Conservation (phyloP, 2,113 vertebrate species). For the Lanius collurio region DNA sequence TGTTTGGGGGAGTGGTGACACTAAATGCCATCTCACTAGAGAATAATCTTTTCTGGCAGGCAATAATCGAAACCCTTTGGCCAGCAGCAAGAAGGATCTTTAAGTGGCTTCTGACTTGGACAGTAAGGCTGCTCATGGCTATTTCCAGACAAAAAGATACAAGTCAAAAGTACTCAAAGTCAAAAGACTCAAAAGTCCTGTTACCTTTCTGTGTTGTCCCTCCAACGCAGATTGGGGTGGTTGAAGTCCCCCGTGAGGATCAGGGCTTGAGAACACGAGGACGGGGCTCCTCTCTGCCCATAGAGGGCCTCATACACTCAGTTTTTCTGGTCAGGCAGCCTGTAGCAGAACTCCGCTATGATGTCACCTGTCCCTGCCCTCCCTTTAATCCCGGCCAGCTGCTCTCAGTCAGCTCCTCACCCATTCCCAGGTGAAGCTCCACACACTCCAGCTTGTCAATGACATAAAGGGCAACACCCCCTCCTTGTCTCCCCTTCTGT, state of each 20-base stretch:
- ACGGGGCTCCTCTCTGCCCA: neutral
- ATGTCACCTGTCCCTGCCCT: neutral
- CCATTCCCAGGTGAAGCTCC: neutral
- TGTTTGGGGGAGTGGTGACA: neutral
- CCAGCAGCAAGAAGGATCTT: neutral
- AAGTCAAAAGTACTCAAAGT: neutral
- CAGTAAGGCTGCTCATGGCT: neutral
- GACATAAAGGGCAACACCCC: neutral
- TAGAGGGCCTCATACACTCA: neutral
- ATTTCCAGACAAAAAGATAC: neutral
- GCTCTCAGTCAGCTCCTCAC: neutral
- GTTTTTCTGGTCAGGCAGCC: neutral
- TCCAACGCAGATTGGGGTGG: neutral
- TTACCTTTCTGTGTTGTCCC: neutral
- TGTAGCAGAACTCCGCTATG: no score
- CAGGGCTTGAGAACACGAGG: neutral
- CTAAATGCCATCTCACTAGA: neutral
- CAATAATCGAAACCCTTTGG: neutral
- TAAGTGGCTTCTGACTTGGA: neutral
- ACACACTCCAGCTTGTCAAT: neutral
- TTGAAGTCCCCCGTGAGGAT: no score
- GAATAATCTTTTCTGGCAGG: neutral
- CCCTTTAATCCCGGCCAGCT: neutral
- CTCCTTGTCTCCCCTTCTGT: fast-evolving
- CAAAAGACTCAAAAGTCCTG: neutral